These are phyloP conservation scores for Drosophila carrolli DNA, from an alignment of 1,140 invertebrate species.

Conservation along the genomic window DNA sequence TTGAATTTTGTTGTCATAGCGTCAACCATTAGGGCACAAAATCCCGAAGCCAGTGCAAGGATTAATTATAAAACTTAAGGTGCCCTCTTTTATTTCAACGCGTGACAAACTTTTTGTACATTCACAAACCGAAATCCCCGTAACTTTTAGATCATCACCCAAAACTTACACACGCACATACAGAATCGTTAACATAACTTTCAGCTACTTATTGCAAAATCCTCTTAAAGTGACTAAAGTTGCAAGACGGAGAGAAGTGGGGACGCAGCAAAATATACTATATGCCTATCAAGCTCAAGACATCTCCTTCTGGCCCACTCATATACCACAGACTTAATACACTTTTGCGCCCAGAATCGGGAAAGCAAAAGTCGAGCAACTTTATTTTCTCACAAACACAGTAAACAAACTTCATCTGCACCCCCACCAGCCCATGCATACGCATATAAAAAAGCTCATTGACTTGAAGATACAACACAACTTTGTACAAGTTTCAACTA, in stretches of 20 bases:
- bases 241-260: constrained; percentile 8
- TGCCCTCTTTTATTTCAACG: not conserved
- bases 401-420: constrained; percentile 57
- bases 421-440: not conserved
- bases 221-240: constrained; percentile 63
- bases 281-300: constrained; percentile 4
- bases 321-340: constrained; percentile 57
- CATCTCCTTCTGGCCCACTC: constrained; percentile 6
- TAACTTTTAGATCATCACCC: constrained; percentile 17
- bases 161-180: constrained; percentile 2
- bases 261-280: constrained; percentile 6
- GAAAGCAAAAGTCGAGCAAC: constrained; percentile 70
- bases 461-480: constrained; percentile 69
- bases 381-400: constrained; percentile 67
- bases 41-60: too few relatives aligned
- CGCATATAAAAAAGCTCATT: constrained; percentile 65
- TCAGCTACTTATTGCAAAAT: constrained; percentile 56
- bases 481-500: constrained; percentile 61
- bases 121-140: constrained; percentile 8
- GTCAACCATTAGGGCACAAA: too few relatives aligned
- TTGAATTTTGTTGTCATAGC: not conserved
- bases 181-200: constrained; percentile 50
- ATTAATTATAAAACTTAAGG: constrained; percentile 9
- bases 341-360: constrained; percentile 56
- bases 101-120: constrained; percentile 1